Conservation (phyloP, 2,888 invertebrate genomes). For the Athripsodes cinereus region DNA sequence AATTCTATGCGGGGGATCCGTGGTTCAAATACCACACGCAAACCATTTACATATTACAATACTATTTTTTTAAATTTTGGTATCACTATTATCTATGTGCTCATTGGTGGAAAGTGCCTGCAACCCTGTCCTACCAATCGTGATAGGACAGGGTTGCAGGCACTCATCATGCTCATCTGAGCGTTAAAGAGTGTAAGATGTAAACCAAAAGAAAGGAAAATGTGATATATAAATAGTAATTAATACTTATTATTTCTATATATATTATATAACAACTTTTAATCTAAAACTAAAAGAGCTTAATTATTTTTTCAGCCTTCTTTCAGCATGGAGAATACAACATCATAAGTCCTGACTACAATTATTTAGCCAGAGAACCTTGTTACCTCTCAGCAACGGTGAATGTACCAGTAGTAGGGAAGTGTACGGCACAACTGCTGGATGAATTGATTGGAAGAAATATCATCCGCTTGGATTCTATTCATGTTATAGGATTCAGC, state of each 20-base stretch:
- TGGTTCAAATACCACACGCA: too few species aligned
- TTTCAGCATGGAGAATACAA: slow-evolving; percentile 52
- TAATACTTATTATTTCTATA: too few species aligned
- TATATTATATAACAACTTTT: too few species aligned
- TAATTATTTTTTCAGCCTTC: slow-evolving; percentile 38
- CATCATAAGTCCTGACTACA: slow-evolving; percentile 57
- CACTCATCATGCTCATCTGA: too few species aligned
- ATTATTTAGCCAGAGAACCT: slow-evolving; percentile 49
- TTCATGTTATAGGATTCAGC: slow-evolving; percentile 61
- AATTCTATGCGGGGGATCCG: too few species aligned
- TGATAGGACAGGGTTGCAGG: too few species aligned
- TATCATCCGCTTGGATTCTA: slow-evolving; percentile 39
- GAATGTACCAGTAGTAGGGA: slow-evolving; percentile 54
- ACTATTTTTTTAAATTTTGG: too few species aligned
- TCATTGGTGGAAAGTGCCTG: too few species aligned
- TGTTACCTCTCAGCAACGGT: slow-evolving; percentile 55
- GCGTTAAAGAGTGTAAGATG: background rate
- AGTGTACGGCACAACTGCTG: slow-evolving; percentile 54
- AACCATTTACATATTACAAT: too few species aligned
- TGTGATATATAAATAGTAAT: background rate
- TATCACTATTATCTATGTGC: too few species aligned
- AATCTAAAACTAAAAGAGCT: too few species aligned
- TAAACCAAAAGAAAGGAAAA: background rate
- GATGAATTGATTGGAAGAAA: slow-evolving; percentile 43
- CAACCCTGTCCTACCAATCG: too few species aligned